These are phyloP conservation scores for Cephalotes varians DNA, from an alignment of 2,888 invertebrate genomes.

Conservation along the genomic window DNA sequence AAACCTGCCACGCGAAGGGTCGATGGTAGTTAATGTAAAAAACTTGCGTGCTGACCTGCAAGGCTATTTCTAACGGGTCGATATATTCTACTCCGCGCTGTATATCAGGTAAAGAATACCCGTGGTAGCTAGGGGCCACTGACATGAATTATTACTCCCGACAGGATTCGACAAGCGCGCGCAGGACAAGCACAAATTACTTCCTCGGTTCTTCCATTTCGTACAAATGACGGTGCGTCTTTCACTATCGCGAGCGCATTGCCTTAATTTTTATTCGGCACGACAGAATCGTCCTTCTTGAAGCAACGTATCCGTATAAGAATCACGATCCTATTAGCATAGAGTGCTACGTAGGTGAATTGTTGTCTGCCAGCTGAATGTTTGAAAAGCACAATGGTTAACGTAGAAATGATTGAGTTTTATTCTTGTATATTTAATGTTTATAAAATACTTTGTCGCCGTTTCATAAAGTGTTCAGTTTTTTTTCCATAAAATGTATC, in stretches of 20 bases:
- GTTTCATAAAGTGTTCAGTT: neutral
- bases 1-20: slow-evolving; percentile 46
- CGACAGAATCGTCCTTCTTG: slow-evolving; percentile 18
- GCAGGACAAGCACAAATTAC: slow-evolving; percentile 49
- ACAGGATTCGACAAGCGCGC: slow-evolving; percentile 56
- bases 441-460: neutral
- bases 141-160: slow-evolving; percentile 64
- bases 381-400: neutral
- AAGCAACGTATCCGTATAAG: slow-evolving; percentile 6
- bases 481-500: neutral
- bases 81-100: slow-evolving; percentile 59
- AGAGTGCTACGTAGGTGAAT: neutral
- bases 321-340: neutral
- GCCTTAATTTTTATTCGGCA: slow-evolving; percentile 43
- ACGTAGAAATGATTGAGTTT: neutral
- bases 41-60: slow-evolving; percentile 76
- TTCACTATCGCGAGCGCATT: slow-evolving; percentile 46
- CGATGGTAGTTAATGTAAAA: slow-evolving; percentile 73
- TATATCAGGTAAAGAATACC: slow-evolving; percentile 59
- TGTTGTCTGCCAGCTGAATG: neutral
- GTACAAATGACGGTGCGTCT: slow-evolving; percentile 37
- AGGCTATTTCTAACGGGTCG: slow-evolving; percentile 75
- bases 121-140: slow-evolving; percentile 53
- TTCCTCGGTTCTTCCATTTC: slow-evolving; percentile 51
- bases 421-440: neutral